Base-by-base conservation (phyloP, 2,888 invertebrate species). In the Nineta flava region DNA sequence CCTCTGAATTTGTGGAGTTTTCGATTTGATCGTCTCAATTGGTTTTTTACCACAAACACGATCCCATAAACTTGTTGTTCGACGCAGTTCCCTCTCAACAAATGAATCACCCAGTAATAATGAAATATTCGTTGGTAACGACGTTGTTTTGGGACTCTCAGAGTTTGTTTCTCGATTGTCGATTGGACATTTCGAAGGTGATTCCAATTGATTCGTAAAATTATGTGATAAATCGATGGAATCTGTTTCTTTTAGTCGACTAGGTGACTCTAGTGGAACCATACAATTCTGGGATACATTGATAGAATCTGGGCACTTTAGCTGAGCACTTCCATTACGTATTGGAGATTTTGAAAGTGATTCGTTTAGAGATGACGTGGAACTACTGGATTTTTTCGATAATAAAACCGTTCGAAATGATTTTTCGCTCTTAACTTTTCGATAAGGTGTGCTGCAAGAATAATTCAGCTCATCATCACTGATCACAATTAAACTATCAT, bases 381-480 rank as follows among this genome's bases (percentile, higher is more conserved):
- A 13, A 5, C 9, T 10, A 13, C 35, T 35, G 13, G 10, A n/a
- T 35, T 35, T 35, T 3, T 2, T 10, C 13, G 10, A n/a, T 3
- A 35, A 35, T 19, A n/a, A n/a, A n/a, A n/a, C n/a, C 10, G 32
- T 7, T 35, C 13, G 10, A 35, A 35, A 10, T 10, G 35, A 5
- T n/a, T 10, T n/a, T 13, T 10, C 13, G 3, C 2, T 35, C 10
- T 35, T 10, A 7, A 35, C 6, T 35, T 10, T 35, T 35, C 35
- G 53, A 32, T 49, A 50, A 15, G 56, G 53, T 26, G 53, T 61
- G 58, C 70, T 66, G 46, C 76, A 61, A 1, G 80, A 80, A 64
- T 80, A 79, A 58, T 80, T 75, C 17, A 80, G 63, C 66, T 81
- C 80, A 55, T 75, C 75, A 58, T 81, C 79, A 42, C 72, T 73